Evolutionary conservation across 2,113 vertebrate genomes (phyloP), one percentile per base, ranked within the genome.

Genomic region (Barbus barbus): DNA sequence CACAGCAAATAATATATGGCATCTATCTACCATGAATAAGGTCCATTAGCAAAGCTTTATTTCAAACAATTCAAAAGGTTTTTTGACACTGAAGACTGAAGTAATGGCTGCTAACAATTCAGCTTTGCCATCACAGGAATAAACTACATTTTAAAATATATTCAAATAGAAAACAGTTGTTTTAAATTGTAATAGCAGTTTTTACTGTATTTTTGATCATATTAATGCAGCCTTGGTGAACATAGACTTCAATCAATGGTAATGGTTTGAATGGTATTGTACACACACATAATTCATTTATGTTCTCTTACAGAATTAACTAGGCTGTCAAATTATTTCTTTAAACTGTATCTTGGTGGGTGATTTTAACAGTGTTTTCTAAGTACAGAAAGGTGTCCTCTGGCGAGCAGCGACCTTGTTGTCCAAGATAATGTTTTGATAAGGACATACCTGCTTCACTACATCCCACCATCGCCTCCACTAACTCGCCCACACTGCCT

Each of bases 381-480:
- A 48, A 67, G 33, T 58, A 60, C 46, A 71, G 65, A 33, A 78
- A 53, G 14, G 44, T 84, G 83, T 84, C 76, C 83, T 80, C 63
- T 61, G 22, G 24, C 22, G 20, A 80, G 51, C 31, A 75, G n/a
- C 63, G 71, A 85, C 78, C 84, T 81, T 81, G 78, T 38, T 84
- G 83, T 80, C 31, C 31, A 9, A 81, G 84, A 85, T 81, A 33
- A 67, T 81, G 71, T 85, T 85, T 85, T 82, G 71, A 85, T 85
- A 82, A 85, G 80, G 44, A 36, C 61, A 48, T 67, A 51, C 78
- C 78, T 69, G 78, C 61, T 81, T 6, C 44, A 18, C 78, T 61
- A 26, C 28, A 61, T 74, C 67, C 53, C 33, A 51, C 36, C 69
- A 74, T 74, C 61, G 14, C 44, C 33, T n/a, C n/a, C 69, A 60